Evolutionary conservation across 2,888 invertebrate species (phyloP), one percentile per base, ranked within the genome.

Genomic region (Bombylius major): DNA sequence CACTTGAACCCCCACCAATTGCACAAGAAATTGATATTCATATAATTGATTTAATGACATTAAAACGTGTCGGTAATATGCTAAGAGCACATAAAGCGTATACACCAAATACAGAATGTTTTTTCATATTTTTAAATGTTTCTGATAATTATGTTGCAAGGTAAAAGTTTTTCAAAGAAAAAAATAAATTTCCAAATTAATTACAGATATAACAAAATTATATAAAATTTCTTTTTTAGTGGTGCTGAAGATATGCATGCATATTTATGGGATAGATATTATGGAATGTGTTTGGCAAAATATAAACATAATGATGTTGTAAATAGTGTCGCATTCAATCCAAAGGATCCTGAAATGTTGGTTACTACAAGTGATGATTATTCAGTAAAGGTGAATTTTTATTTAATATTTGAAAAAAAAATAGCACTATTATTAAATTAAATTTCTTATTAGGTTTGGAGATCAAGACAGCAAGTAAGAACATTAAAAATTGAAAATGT

Each of bases 1-100:
- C 89, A 0, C 70, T 89, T 52, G 82, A 85, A 66, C 89, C 89
- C 12, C 89, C 90, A 0, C 89, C 89, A 0, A 88, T 89, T 62
- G 89, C 89, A 12, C 86, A 88, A 72, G 88, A 89, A 76, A 89
- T 90, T 53, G 89, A 90, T 67, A 86, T 91, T 62, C 89, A 89
- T 66, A 89, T 90, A 0, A 89, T 90, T 63, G 90, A 91, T 74
- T 76, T 91, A 61, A 80, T 82, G 57, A 87, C 84, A 0, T 75
- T 89, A 58, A 82, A 83, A 66, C 81, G 82, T 69, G 86, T 89
- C 5, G 89, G 89, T 5, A 85, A 82, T 56, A 87, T 89, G 83
- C 70, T 87, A 36, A 76, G 86, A 57, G 81, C 87, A 1, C 89
- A 89, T 69, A 86, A 86, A 68, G 89, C 88, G 1, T 91, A 86